Evolutionary conservation across 1,140 invertebrate genomes (phyloP), one percentile per base, ranked within the genome.

Genomic region (Diploscapter pachys): DNA sequence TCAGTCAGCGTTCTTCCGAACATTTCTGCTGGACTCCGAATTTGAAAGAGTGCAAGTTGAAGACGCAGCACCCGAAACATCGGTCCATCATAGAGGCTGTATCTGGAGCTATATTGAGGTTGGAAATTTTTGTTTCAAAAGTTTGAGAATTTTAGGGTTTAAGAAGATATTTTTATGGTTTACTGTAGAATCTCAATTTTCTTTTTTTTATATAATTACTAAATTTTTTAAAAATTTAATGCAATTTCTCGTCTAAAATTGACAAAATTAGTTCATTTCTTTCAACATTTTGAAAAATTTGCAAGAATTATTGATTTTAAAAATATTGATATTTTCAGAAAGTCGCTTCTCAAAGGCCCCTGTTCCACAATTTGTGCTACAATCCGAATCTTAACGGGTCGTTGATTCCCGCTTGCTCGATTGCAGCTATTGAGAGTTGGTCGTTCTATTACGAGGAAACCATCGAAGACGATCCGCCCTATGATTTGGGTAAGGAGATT

Each of bases 1-100:
- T 4, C 76, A 68, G 57, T 72, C 77, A 5, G 62, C 71, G 13
- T 78, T 78, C 70, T 99, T 98, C 87, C 90, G 93, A 51, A 98
- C 94, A 3, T 99, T 98, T 87, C 89, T 98, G 68, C 89, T 96
- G 71, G 95, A 98, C 86, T 94, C 91, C 83, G 96, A 98, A 85
- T 90, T 91, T 68, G 94, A 98, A 85, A 88, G 95, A 11, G 92
- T 93, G 5, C 93, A 97, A 9, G 52, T 77, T 50, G 86, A 90
- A 92, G 62, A 95, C 89, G 50, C 88, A 86, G 87, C 78, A 88
- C 59, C 71, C 48, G 71, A 63, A 5, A 69, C 8, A 11, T 5
- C 2, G 5, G 4, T n/a, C 5, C 52, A 59, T 9, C 59, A 65
- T 9, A 6, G 51, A 8, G 11, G 6, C 62, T 72, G 71, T 56